phyloP scores from a whole-genome alignment of 2,888 invertebrate genomes.

The Tenthredo amoena region DNA sequence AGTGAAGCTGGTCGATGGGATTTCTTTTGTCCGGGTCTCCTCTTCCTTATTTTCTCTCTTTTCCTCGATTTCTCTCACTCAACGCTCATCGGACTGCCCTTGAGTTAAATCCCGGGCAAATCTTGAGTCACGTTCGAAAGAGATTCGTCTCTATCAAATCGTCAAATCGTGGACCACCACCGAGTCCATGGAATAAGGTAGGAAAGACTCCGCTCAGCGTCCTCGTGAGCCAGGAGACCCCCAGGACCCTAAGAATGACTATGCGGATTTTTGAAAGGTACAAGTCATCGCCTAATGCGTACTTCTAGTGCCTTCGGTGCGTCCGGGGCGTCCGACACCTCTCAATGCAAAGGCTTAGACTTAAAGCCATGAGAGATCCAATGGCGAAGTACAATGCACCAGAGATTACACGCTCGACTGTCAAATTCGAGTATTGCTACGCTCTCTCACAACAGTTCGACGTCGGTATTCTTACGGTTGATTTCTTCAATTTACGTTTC shows the following conservation, averaged over 20 bases:
- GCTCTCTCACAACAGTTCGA: slow-evolving; percentile 17
- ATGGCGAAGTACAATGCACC: slow-evolving; percentile 45
- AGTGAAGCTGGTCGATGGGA: slow-evolving; percentile 7
- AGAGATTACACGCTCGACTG: slow-evolving; percentile 48
- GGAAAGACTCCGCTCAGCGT: slow-evolving; percentile 8
- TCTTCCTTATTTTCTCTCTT: not conserved
- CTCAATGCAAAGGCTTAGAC: slow-evolving; percentile 45
- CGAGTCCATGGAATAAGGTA: not conserved
- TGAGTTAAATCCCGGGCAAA: slow-evolving; percentile 35
- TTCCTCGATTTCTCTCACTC: slow-evolving; percentile 27
- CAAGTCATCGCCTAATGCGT: slow-evolving; percentile 57
- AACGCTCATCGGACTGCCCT: slow-evolving; percentile 28
- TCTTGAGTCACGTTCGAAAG: slow-evolving; percentile 47
- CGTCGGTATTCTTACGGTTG: slow-evolving; percentile 34
- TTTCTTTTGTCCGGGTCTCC: not conserved
- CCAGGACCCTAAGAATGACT: slow-evolving; percentile 47
- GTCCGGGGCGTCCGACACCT: slow-evolving; percentile 45
- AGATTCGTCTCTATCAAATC: slow-evolving; percentile 49
- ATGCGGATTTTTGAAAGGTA: slow-evolving; percentile 59
- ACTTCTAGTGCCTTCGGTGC: slow-evolving; percentile 36
- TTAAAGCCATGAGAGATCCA: slow-evolving; percentile 33
- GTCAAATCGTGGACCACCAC: slow-evolving; percentile 47
- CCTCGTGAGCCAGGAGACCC: slow-evolving; percentile 12
- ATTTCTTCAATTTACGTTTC: slow-evolving; percentile 29
- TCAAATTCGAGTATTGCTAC: slow-evolving; percentile 41